Evolutionary conservation across 2,888 invertebrate genomes (phyloP).

Genomic region (Cepaea hortensis): DNA sequence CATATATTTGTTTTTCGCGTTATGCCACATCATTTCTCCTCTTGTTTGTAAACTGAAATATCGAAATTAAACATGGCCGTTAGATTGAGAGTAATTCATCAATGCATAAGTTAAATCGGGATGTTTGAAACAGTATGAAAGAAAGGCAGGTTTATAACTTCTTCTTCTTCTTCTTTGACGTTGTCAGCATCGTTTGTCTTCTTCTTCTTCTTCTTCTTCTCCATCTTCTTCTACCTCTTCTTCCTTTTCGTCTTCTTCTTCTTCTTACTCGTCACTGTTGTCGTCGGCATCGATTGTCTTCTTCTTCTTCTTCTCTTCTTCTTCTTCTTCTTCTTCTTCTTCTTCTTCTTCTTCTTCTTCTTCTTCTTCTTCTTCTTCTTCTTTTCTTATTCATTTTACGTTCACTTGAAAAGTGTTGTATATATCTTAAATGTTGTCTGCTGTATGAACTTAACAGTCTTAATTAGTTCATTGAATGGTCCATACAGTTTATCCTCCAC

Average conservation of each 20-base stretch:
- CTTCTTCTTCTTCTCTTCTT: not conserved
- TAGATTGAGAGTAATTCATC: no score
- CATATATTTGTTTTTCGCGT: constrained; percentile 46
- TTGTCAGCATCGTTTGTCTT: not conserved
- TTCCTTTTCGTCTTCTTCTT: not conserved
- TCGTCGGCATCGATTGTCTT: not conserved
- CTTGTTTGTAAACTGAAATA: no score
- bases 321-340: not conserved
- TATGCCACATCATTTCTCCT: constrained; percentile 24
- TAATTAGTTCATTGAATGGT: no score
- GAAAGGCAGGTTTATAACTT: not conserved
- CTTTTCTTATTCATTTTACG: not conserved
- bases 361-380: not conserved
- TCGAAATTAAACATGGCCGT: no score
- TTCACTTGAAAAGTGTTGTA: no score
- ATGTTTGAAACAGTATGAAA: not conserved
- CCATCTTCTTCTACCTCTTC: not conserved
- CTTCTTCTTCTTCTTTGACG: not conserved
- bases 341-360: not conserved
- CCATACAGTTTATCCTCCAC: no score
- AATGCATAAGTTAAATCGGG: no score
- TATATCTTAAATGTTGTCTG: no score
- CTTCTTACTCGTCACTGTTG: not conserved
- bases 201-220: not conserved
- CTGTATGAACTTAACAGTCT: no score